Percentiles rank a stretch among this genome's conserved stretches.
These are phyloP conservation scores for Dasyprocta punctata DNA, from an alignment of 2,113 vertebrate genomes.

Conservation along the genomic window DNA sequence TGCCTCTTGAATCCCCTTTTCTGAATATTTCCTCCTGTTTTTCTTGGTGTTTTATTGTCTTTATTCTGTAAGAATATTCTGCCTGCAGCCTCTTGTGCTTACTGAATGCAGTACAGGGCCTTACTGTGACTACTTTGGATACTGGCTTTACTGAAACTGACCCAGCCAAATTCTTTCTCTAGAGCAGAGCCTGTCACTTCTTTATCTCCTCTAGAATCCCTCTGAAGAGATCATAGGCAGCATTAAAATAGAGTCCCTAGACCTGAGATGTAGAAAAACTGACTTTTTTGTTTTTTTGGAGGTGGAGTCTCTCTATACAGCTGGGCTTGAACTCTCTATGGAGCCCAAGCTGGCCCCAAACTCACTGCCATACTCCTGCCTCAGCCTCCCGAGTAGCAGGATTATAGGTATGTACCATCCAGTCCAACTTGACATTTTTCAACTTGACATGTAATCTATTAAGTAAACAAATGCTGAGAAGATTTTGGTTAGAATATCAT, in stretches of 20 bases:
- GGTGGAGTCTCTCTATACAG: background rate
- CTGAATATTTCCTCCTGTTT: background rate
- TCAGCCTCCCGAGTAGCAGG: background rate
- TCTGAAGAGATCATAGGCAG: background rate
- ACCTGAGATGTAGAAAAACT: background rate
- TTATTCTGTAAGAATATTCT: constrained; percentile 24
- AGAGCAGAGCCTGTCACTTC: background rate
- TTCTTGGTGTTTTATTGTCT: background rate
- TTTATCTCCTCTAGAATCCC: background rate
- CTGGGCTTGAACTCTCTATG: background rate
- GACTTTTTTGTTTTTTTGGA: background rate
- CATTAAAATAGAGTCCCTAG: background rate
- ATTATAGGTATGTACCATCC: background rate
- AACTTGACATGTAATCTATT: background rate
- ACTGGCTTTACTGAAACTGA: background rate
- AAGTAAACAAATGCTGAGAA: background rate
- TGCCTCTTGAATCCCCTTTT: background rate
- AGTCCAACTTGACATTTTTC: background rate
- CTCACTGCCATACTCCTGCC: background rate
- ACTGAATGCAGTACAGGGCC: background rate
- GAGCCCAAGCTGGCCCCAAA: background rate
- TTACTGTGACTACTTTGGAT: background rate
- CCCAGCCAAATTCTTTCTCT: background rate
- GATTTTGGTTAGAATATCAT: background rate
- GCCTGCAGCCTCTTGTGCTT: background rate